Percentiles rank a stretch among this genome's conserved stretches.
Conservation (phyloP, 2,113 vertebrate species). For the Galeopterus variegatus region DNA sequence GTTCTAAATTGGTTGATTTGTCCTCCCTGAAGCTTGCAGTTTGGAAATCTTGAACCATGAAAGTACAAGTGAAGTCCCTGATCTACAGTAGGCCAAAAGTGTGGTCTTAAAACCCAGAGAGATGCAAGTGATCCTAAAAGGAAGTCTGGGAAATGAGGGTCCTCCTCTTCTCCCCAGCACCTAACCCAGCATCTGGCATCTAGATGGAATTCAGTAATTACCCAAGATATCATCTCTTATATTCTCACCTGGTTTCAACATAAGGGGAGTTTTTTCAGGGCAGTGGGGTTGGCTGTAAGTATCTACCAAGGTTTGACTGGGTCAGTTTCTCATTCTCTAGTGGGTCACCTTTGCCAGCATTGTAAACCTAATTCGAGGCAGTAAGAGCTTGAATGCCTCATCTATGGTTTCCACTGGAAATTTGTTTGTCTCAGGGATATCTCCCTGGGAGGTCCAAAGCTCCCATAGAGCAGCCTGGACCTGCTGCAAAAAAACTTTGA, state of each 20-base stretch:
- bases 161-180: background rate
- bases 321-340: slow-evolving; percentile 19
- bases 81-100: background rate
- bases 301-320: background rate
- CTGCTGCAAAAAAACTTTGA: background rate
- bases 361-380: background rate
- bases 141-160: background rate
- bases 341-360: background rate
- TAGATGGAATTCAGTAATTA: background rate
- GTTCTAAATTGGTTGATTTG: too few relatives aligned
- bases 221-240: background rate
- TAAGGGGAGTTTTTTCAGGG: background rate
- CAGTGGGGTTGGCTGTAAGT: background rate
- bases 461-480: background rate
- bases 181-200: background rate
- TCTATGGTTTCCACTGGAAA: background rate
- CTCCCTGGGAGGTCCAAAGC: background rate
- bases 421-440: background rate
- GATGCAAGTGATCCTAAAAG: background rate
- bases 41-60: background rate
- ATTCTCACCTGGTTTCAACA: background rate
- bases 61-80: background rate
- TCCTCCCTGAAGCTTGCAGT: background rate
- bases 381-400: background rate
- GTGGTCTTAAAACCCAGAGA: background rate